Evolutionary conservation across 2,888 invertebrate genomes (phyloP), one percentile per base, ranked within the genome.

Genomic region (Bellardia pandia): DNA sequence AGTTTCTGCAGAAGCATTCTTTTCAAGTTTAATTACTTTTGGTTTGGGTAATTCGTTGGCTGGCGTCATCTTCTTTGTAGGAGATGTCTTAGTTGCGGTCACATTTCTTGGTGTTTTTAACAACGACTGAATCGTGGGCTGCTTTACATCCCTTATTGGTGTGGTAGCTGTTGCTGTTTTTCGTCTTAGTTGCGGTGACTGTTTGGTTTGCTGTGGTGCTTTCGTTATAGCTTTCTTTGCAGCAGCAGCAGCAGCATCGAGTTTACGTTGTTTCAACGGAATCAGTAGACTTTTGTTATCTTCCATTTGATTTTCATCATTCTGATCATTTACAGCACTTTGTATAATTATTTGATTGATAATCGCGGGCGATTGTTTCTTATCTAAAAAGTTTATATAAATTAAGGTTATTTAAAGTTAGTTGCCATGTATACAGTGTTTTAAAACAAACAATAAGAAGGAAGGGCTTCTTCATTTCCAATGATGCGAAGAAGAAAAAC

Each of bases 71-170:
- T 14, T 58, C 14, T 16, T 58, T 66, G 48, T 53, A 13, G 83
- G 53, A 42, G 86, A 5, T 14, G 37, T 86, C 37, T 79, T 79
- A n/a, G 86, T 86, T 2, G 86, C 66, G 4, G 85, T 76, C 3
- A 85, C 80, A n/a, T 62, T 76, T 85, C 85, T 86, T 8, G 88
- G 82, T 16, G 88, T 13, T 77, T 86, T 88, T 37, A 89, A 80
- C n/a, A 88, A 74, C 13, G 86, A 82, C 37, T 71, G 37, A 51
- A 86, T 89, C 16, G 68, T 58, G 14, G 88, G 68, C 30, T 48
- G 48, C 37, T 89, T 89, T 33, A 79, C 71, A 1, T 69, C 74
- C 33, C 45, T 66, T 40, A 40, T 14, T 48, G 8, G 42, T 13
- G 16, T 33, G 11, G 48, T 3, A 23, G 75, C 8, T 45, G 74